phyloP scores from a whole-genome alignment of 2,888 invertebrate genomes.

The Meiosimyza decipiens region DNA sequence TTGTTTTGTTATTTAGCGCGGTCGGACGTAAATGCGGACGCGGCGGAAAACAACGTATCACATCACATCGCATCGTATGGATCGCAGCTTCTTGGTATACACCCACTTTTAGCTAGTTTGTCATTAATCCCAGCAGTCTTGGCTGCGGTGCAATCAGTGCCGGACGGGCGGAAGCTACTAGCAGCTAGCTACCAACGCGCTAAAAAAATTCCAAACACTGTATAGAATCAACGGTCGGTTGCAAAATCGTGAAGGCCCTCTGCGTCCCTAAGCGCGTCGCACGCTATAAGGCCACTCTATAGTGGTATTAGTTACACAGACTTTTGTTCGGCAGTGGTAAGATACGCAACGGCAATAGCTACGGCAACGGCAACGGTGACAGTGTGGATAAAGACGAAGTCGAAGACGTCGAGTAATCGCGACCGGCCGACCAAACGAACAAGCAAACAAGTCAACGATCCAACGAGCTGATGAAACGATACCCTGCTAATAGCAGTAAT shows the following conservation, averaged over 20 bases:
- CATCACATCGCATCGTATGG: slow-evolving; percentile 47
- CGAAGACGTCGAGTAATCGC: slow-evolving; percentile 6
- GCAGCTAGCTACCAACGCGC: slow-evolving; percentile 29
- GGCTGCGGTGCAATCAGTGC: slow-evolving; percentile 31
- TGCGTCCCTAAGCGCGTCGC: neutral
- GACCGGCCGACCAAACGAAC: slow-evolving; percentile 11
- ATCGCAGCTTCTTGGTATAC: slow-evolving; percentile 56
- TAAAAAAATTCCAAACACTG: neutral
- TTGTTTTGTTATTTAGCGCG: slow-evolving; percentile 34
- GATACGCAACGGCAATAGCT: neutral
- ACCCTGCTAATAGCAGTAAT: slow-evolving; percentile 18
- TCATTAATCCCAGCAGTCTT: slow-evolving; percentile 43
- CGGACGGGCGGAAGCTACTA: slow-evolving; percentile 21
- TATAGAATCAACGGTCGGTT: slow-evolving; percentile 5
- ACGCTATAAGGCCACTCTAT: slow-evolving; percentile 10
- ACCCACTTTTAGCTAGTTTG: slow-evolving; percentile 51
- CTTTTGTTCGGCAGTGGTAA: slow-evolving; percentile 7
- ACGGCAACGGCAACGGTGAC: neutral
- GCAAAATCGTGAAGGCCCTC: neutral
- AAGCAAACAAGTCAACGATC: neutral
- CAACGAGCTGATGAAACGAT: slow-evolving; percentile 16
- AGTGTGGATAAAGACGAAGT: slow-evolving; percentile 2
- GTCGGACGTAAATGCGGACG: slow-evolving; percentile 50
- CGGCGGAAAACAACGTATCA: slow-evolving; percentile 45
- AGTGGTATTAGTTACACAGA: slow-evolving; percentile 18